Base-by-base conservation (phyloP, 2,888 invertebrate species). In the Andrena bucephala region DNA sequence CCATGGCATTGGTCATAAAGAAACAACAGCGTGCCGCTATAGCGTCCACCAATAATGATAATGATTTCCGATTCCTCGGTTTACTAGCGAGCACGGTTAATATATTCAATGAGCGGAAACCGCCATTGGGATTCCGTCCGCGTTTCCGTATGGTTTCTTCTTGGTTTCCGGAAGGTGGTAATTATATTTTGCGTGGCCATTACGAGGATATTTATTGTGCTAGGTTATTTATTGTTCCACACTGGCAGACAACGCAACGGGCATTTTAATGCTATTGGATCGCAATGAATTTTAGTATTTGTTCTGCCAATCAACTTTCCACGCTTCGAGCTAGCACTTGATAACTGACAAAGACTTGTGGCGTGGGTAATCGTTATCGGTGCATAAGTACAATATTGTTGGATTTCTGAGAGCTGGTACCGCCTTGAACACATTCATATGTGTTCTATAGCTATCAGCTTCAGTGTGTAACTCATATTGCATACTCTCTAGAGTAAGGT, bases 61-160 rank as follows among this genome's bases (percentile, higher is more conserved):
- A 77, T 70, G 65, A 78, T 78, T 67, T 72, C 77, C 77, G 59
- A 69, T 69, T 70, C 13, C 69, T 63, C 20, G 36, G 54, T 65
- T 79, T 74, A 72, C 52, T 67, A 62, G 36, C 16, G 31, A 16
- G 52, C 31, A 54, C 31, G 29, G 48, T 36, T 77, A 48, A 57
- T 72, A 67, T 29, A 54, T 71, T 36, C 52, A 72, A 62, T 52
- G 59, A n/a, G 63, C 73, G 74, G 79, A 79, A 68, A 36, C 59
- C 33, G 48, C 4, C 52, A 20, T 63, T 62, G 13, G 67, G 60
- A 60, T 42, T 57, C 29, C 20, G 29, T 2, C 54, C 42, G n/a
- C 31, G 16, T 31, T 63, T 76, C n/a, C 69, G 20, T 20, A 5
- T 2, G 8, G 42, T 62, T 70, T 72, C 36, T 52, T 7, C 29